phyloP scores from a whole-genome alignment of 2,888 invertebrate genomes.

The Acleris sparsana region DNA sequence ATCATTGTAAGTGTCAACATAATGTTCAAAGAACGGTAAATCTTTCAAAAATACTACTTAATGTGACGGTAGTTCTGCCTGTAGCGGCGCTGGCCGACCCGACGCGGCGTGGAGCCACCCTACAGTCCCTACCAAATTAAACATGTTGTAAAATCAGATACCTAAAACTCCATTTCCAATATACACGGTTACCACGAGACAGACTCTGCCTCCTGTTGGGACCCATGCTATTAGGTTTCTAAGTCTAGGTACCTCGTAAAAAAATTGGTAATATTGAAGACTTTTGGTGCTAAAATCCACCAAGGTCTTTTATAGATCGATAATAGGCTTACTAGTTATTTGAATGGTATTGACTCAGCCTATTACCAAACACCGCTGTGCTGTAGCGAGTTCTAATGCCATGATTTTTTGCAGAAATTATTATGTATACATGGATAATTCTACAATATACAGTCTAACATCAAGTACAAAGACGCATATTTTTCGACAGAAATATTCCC shows the following conservation, averaged over 20 bases:
- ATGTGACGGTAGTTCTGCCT: slow-evolving; percentile 39
- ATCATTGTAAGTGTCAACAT: slow-evolving; percentile 34
- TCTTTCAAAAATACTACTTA: slow-evolving; percentile 62
- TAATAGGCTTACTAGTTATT: background rate
- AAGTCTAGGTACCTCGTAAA: no score
- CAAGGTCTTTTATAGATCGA: background rate
- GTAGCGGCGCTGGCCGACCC: slow-evolving; percentile 19
- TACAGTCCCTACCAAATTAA: no score
- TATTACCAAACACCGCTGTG: background rate
- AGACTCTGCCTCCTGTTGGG: no score
- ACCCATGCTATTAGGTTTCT: background rate
- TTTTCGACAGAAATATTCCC: background rate
- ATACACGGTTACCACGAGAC: no score
- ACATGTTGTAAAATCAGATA: no score
- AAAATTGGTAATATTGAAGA: background rate
- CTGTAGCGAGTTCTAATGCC: no score
- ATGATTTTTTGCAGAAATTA: background rate
- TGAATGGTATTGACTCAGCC: no score
- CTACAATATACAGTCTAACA: slow-evolving; percentile 3
- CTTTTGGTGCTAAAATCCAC: background rate
- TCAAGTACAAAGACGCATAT: slow-evolving; percentile 1
- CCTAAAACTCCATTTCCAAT: no score
- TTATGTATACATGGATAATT: background rate
- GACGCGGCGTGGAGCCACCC: slow-evolving; percentile 1
- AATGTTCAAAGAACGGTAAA: slow-evolving; percentile 61